phyloP scores from a whole-genome alignment of 2,888 invertebrate species.

The Melinaea menophilus region DNA sequence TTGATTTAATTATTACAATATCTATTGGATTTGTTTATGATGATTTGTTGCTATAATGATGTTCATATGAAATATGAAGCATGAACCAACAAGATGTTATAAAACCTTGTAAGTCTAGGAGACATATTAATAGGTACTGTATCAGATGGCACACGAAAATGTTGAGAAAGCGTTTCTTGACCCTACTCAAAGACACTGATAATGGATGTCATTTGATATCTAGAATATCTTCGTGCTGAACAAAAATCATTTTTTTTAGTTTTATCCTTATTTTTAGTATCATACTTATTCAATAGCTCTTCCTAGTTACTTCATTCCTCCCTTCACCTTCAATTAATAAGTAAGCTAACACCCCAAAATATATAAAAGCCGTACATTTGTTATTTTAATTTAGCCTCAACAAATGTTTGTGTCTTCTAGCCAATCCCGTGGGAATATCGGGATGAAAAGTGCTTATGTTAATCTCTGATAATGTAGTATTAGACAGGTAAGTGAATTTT shows the following conservation, averaged over 20 bases:
- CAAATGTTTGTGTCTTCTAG: too few species aligned
- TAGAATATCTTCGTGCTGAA: constrained; percentile 35
- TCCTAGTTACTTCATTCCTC: too few species aligned
- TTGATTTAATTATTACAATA: not conserved
- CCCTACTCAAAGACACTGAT: constrained; percentile 40
- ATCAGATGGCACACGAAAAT: constrained; percentile 6
- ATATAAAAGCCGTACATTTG: too few species aligned
- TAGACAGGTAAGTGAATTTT: too few species aligned
- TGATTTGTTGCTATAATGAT: not conserved
- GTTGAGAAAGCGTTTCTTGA: constrained; percentile 28
- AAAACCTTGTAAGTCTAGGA: not conserved
- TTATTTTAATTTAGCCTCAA: too few species aligned
- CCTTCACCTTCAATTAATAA: too few species aligned
- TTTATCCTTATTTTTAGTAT: constrained; percentile 10
- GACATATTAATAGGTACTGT: constrained; percentile 15
- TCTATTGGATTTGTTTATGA: not conserved
- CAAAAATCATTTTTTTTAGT: constrained; percentile 27
- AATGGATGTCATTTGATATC: constrained; percentile 56
- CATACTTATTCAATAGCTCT: not conserved
- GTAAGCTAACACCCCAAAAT: too few species aligned
- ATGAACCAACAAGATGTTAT: not conserved
- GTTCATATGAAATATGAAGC: too few species aligned
- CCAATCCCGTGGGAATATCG: too few species aligned
- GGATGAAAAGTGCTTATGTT: too few species aligned
- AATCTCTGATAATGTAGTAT: too few species aligned